Percentiles rank a stretch among this genome's conserved stretches.
These are phyloP conservation scores for Drosophila buzzatii DNA, from an alignment of 2,888 invertebrate genomes.

Conservation along the genomic window DNA sequence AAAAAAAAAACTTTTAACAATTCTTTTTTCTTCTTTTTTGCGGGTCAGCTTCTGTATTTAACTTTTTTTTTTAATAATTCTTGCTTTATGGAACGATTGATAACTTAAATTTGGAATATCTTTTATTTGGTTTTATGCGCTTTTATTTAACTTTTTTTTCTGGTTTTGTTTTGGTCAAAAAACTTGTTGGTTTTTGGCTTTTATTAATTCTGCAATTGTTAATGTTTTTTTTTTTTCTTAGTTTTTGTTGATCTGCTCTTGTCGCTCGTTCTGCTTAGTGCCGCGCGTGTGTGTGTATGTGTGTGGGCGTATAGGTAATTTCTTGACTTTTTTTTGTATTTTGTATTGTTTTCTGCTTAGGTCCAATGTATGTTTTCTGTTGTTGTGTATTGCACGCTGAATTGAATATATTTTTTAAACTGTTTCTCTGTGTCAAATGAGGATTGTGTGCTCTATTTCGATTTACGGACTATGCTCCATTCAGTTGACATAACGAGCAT, in stretches of 20 bases:
- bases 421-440: constrained; percentile 56
- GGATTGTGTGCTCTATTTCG: constrained; percentile 39
- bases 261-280: background rate
- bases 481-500: constrained; percentile 54
- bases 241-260: background rate
- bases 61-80: background rate
- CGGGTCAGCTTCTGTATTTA: background rate
- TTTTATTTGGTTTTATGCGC: background rate
- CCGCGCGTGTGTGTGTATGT: background rate
- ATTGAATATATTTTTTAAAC: constrained; percentile 53
- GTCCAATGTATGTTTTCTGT: constrained; percentile 25
- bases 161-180: background rate
- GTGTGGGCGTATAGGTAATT: background rate
- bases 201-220: constrained; percentile 5
- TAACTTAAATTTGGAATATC: constrained; percentile 1
- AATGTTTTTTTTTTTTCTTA: background rate
- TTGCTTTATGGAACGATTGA: background rate
- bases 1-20: background rate
- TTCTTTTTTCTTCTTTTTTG: background rate
- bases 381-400: constrained; percentile 40
- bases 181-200: background rate
- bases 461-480: constrained; percentile 36
- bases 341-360: constrained; percentile 10
- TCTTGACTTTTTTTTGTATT: constrained; percentile 16
- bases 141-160: background rate